These are phyloP conservation scores for Drymodes brunneopygia DNA, from an alignment of 2,113 vertebrate genomes.

Conservation along the genomic window DNA sequence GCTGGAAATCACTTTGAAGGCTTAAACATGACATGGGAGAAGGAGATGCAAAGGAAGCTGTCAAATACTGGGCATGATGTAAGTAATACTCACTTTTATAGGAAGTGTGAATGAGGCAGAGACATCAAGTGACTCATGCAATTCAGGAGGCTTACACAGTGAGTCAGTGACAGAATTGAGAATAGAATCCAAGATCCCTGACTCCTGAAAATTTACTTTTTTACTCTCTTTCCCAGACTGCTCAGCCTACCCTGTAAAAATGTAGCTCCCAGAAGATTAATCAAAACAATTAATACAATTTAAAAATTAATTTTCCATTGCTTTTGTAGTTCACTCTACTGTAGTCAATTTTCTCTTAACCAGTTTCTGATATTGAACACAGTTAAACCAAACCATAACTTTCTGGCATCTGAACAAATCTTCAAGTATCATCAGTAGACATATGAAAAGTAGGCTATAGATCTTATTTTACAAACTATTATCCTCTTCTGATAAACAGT, in stretches of 20 bases:
- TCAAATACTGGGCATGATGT: background rate
- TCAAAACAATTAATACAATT: background rate
- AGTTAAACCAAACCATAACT: background rate
- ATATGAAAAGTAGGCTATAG: background rate
- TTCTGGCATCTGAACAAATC: background rate
- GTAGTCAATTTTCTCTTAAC: background rate
- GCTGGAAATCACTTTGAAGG: background rate
- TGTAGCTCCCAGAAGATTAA: background rate
- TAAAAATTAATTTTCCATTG: background rate
- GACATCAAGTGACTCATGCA: background rate
- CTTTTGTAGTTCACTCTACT: background rate
- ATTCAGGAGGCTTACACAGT: background rate
- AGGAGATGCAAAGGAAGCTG: background rate
- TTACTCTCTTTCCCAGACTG: background rate
- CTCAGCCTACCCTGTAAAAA: background rate
- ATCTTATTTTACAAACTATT: background rate
- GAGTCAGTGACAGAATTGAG: background rate
- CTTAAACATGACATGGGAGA: background rate
- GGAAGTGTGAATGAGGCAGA: constrained; percentile 14
- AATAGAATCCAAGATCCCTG: constrained; percentile 1
- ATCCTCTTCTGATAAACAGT: background rate
- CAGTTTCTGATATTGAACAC: background rate
- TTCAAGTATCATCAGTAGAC: background rate
- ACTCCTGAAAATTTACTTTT: background rate
- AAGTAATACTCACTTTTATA: background rate